Percentiles rank a stretch among this genome's conserved stretches.
phyloP scores from a whole-genome alignment of 2,113 vertebrate species.

The Corydoras maculifer region DNA sequence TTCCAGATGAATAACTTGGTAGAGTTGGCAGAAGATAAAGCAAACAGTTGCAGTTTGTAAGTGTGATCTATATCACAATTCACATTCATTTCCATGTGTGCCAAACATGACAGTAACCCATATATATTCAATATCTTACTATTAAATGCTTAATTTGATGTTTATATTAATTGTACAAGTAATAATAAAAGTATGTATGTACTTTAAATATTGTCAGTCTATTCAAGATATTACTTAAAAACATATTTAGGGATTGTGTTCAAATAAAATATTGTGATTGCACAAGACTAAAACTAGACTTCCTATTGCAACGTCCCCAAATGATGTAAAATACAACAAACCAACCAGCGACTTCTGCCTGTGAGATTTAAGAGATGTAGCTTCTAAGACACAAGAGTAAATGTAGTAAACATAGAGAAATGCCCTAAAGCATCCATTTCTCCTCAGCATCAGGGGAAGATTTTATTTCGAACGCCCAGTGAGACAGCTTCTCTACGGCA shows the following conservation, averaged over 20 bases:
- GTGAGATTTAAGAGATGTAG: neutral
- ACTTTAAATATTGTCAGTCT: no score
- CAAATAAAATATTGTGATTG: no score
- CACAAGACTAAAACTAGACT: neutral
- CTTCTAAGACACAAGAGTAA: neutral
- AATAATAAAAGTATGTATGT: no score
- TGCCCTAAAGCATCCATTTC: constrained; percentile 20
- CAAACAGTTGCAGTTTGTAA: constrained; percentile 57
- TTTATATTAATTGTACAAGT: no score
- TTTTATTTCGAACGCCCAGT: constrained; percentile 33
- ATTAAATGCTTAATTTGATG: no score
- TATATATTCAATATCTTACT: no score
- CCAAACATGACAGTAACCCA: neutral
- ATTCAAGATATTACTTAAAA: no score
- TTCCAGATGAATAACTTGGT: constrained; percentile 75
- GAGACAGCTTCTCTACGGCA: constrained; percentile 17
- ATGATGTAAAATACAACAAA: constrained; percentile 12
- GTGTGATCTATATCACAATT: constrained; percentile 55
- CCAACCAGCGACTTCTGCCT: neutral
- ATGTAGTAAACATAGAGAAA: constrained; percentile 13
- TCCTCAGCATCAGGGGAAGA: constrained; percentile 31
- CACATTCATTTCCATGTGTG: constrained; percentile 41
- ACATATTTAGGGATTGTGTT: no score
- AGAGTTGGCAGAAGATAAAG: constrained; percentile 68
- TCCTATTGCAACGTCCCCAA: neutral